Percentiles rank a stretch among this genome's conserved stretches.
phyloP scores from a whole-genome alignment of 2,888 invertebrate genomes.

The Drosophila anomelani region DNA sequence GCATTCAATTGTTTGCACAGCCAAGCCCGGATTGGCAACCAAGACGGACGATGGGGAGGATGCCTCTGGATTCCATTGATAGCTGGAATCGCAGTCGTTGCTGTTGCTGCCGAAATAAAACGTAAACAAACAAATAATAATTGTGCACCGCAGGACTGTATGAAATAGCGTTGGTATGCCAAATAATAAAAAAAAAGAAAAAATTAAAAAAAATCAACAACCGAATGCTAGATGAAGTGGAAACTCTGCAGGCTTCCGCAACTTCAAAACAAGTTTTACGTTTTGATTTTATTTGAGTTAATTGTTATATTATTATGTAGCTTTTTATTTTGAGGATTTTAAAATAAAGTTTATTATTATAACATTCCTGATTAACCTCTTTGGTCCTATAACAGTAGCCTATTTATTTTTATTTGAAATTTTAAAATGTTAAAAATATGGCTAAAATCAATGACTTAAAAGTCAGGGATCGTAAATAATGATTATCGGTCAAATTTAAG shows the following conservation, averaged over 20 bases:
- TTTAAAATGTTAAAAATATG: too few relatives aligned
- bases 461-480: too few relatives aligned
- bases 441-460: too few relatives aligned
- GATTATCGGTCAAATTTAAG: too few relatives aligned
- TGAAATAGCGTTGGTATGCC: slow-evolving; percentile 15
- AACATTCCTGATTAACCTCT: not conserved
- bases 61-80: slow-evolving; percentile 36
- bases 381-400: not conserved
- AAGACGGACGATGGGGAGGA: not conserved
- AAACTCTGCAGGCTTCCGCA: slow-evolving; percentile 2
- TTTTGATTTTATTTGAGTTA: not conserved
- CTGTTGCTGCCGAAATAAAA: slow-evolving; percentile 44
- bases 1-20: slow-evolving; percentile 15
- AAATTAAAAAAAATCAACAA: slow-evolving; percentile 32
- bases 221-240: slow-evolving; percentile 25
- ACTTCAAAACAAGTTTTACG: not conserved
- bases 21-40: not conserved
- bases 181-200: slow-evolving; percentile 8
- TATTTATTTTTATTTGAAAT: too few relatives aligned
- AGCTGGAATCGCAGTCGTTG: slow-evolving; percentile 34
- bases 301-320: not conserved
- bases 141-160: slow-evolving; percentile 36
- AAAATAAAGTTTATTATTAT: not conserved
- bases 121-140: slow-evolving; percentile 70
- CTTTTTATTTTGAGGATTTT: not conserved